Evolutionary conservation across 2,113 vertebrate species (phyloP).

Genomic region (Solea senegalensis): DNA sequence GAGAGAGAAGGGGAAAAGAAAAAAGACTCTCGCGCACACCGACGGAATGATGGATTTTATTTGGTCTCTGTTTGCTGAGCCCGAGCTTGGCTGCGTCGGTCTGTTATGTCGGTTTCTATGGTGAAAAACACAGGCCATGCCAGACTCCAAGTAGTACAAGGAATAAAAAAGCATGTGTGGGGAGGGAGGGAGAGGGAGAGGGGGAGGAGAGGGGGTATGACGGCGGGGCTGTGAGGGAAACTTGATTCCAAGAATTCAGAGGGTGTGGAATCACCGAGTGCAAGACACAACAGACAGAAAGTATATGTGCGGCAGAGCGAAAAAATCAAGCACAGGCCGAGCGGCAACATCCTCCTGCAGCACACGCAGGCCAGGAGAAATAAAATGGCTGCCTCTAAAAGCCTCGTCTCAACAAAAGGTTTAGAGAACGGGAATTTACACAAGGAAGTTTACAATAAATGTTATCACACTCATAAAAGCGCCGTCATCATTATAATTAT

Average conservation of each 20-base stretch:
- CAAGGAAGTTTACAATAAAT: background rate
- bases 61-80: slow-evolving; percentile 83
- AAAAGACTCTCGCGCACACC: slow-evolving; percentile 51
- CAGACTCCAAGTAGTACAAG: slow-evolving; percentile 80
- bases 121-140: slow-evolving; percentile 82
- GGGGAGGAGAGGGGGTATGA: background rate
- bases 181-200: slow-evolving; percentile 1
- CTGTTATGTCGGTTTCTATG: slow-evolving; percentile 95
- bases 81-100: slow-evolving; percentile 75
- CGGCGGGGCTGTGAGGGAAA: slow-evolving; percentile 53
- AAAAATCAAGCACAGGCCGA: slow-evolving; percentile 5
- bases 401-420: background rate
- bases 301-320: slow-evolving; percentile 23
- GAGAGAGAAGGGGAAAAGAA: background rate
- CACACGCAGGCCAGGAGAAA: background rate
- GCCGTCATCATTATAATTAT: background rate
- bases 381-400: slow-evolving; percentile 5
- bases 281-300: slow-evolving; percentile 42
- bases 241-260: slow-evolving; percentile 71
- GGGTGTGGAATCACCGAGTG: slow-evolving; percentile 71
- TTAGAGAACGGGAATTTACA: background rate
- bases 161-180: slow-evolving; percentile 60
- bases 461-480: background rate
- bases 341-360: background rate
- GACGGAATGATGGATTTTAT: slow-evolving; percentile 76